Evolutionary conservation across 2,888 invertebrate species (phyloP).

Genomic region (Drepanosiphum platanoidis): DNA sequence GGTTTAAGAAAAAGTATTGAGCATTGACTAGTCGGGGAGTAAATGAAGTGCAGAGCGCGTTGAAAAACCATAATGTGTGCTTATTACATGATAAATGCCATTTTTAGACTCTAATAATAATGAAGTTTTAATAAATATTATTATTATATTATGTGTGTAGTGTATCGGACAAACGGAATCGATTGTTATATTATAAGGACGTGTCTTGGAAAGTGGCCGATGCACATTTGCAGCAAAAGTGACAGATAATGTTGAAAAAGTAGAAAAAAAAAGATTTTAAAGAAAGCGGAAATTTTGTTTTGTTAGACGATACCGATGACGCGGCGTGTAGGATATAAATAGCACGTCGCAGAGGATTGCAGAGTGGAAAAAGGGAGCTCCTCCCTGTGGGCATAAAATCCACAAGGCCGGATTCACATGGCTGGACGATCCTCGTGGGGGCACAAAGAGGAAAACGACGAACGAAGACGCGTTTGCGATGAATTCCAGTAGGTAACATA

Average conservation of each 20-base stretch:
- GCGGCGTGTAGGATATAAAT: background rate
- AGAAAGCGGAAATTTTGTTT: background rate
- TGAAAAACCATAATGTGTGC: background rate
- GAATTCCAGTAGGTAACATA: too few species aligned
- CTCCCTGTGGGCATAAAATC: too few species aligned
- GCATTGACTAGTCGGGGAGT: background rate
- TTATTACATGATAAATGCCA: background rate
- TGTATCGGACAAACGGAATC: background rate
- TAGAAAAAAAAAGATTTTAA: background rate
- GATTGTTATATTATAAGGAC: background rate
- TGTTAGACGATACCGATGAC: background rate
- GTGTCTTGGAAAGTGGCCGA: background rate
- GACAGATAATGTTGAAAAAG: background rate
- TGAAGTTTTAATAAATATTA: background rate
- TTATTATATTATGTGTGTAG: too few species aligned
- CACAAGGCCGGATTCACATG: too few species aligned
- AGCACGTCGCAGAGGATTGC: too few species aligned
- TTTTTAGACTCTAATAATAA: background rate
- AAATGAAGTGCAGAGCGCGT: too few species aligned
- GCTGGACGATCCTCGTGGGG: too few species aligned
- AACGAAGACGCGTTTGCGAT: constrained; percentile 2
- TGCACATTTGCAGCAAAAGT: background rate
- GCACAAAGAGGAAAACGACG: background rate
- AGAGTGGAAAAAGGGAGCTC: background rate
- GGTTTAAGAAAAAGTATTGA: background rate